Base-by-base conservation (phyloP, 1,140 invertebrate species). In the Leptinotarsa texana region DNA sequence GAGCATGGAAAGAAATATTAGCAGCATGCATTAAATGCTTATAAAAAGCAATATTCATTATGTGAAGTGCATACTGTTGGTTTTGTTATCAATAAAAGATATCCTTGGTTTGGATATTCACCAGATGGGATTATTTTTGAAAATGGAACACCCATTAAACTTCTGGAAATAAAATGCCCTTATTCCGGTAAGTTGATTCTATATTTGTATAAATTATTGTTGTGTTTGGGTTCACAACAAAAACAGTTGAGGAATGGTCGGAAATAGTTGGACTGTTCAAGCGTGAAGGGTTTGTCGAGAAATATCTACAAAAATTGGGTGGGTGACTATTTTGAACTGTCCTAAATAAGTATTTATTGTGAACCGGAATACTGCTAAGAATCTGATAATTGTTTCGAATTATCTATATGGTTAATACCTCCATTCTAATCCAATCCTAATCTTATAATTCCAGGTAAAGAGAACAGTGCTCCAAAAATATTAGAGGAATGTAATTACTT, bases 151-250 rank as follows among this genome's bases (percentile, higher is more conserved):
- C 69, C 69, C 17, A 57, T 13, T n/a, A 18, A n/a, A 13, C 49
- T 71, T 18, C 49, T 71, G 42, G 69, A 71, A 57, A 51, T 71
- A 49, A 71, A 71, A 22, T 71, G 69, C 57, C 49, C 49, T 18
- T 61, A 61, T 61, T 61, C 18, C 11, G 57, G 15, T 17, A 61
- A 61, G 57, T 17, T 17, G 18, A 61, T 61, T 61, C 18, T 18
- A 61, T 17, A 61, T 61, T 61, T 61, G 15, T 61, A 18, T 17
- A 18, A 61, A 61, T 61, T 13, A 17, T 17, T 17, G 18, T 17
- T 61, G 18, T 17, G 18, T 17, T 61, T 6, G 11, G 18, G 57
- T 61, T 61, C 57, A 61, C 18, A 61, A 61, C 57, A 61, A 61
- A 61, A 17, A 61, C 6, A 17, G 57, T 17, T 6, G 15, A 61